Base-by-base conservation (phyloP, 2,797 vertebrate genomes). In the Helarctos malayanus region DNA sequence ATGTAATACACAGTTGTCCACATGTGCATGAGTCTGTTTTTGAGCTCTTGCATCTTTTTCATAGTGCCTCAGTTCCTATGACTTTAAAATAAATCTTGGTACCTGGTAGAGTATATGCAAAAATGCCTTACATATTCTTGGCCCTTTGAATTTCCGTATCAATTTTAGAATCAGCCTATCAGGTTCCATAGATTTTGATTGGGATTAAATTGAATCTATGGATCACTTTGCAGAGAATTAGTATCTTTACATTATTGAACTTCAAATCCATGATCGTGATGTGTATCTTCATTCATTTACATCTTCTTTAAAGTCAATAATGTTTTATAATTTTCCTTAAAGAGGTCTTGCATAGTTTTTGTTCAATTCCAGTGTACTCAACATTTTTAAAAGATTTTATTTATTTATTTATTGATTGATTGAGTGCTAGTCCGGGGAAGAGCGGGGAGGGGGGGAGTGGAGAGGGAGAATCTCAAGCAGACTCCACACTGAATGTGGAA, bases 201-300 rank as follows among this genome's bases (percentile, higher is more conserved):
- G 57, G 49, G 16, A 54, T 92, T 92, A 78, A 69, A 29, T 82
- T 75, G 45, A 89, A 71, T 54, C 52, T 89, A 3, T 89, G 89
- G 61, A 80, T 85, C 56, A 90, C 23, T 85, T 85, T 71, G 71
- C 32, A 65, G 63, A 89, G 52, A 69, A 79, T 85, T 96, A 93
- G 2, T 93, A 32, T 57, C 19, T 83, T 95, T 95, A 41, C 32
- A 27, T 87, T 41, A 69, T 71, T 61, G 35, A 63, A 85, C 27
- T 71, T 79, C 56, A 63, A 45, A 69, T 78, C 35, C 32, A 13
- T 84, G 29, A 71, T 45, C 29, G 54, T 84, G 79, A 69, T 54
- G 27, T 78, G 7, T 69, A 45, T 68, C 38, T 88, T 11, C 5
- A 23, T 56, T 56, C 56, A 11, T 92, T 83, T 86, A 49, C 35